phyloP scores from a whole-genome alignment of 2,797 vertebrate genomes.

The Periparus ater region DNA sequence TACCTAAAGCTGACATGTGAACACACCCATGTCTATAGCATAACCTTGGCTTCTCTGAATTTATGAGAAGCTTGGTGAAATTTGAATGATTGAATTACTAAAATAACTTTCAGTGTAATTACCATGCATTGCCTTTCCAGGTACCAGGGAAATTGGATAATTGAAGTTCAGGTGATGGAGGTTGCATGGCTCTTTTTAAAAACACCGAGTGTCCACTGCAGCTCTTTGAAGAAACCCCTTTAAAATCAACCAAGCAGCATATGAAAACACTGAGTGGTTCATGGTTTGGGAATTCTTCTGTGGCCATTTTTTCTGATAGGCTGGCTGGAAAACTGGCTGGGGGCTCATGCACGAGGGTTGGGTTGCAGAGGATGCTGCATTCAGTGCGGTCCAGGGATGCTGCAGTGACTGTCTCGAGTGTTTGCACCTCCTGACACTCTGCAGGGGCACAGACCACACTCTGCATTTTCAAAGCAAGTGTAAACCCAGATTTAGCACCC shows the following conservation, averaged over 20 bases:
- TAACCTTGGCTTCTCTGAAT: slow-evolving; percentile 19
- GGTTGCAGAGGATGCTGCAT: neutral
- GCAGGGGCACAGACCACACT: neutral
- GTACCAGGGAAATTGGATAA: slow-evolving; percentile 35
- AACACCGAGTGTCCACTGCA: neutral
- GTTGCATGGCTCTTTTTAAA: neutral
- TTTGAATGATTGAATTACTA: slow-evolving; percentile 25
- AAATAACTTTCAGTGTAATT: slow-evolving; percentile 41
- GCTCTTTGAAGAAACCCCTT: neutral
- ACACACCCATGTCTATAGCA: slow-evolving; percentile 25
- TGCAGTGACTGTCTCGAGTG: neutral
- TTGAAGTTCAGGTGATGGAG: neutral
- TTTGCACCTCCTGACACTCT: neutral
- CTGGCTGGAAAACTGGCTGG: neutral
- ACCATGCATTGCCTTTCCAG: neutral
- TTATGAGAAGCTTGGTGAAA: slow-evolving; percentile 14
- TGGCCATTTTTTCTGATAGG: neutral
- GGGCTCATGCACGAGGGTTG: neutral
- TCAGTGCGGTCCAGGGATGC: neutral
- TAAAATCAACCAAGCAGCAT: neutral
- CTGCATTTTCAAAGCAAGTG: slow-evolving; percentile 36
- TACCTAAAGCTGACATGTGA: slow-evolving; percentile 2
- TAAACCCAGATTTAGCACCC: slow-evolving; percentile 58
- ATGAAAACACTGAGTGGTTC: neutral
- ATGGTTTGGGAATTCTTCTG: neutral